Conservation (phyloP, 2,113 vertebrate genomes). For the Phocoena phocoena region DNA sequence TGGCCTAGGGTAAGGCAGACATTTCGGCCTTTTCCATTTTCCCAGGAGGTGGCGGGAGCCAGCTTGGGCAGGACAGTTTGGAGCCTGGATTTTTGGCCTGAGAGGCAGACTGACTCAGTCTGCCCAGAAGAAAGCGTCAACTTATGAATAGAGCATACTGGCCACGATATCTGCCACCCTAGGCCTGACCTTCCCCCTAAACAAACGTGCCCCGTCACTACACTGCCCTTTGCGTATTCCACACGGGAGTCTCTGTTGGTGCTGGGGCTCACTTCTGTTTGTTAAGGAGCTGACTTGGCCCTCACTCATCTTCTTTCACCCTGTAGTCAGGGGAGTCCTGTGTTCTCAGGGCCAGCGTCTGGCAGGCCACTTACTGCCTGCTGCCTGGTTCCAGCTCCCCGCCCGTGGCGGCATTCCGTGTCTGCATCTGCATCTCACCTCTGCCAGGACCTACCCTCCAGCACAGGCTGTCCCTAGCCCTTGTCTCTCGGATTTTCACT, state of each 20-base stretch:
- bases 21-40: not conserved
- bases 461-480: conserved; percentile 56
- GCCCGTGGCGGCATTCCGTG: not conserved
- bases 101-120: not conserved
- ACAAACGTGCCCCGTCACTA: fast-evolving
- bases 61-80: not conserved
- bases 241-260: not conserved
- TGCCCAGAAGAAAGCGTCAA: not conserved
- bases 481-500: conserved; percentile 27
- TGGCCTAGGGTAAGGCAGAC: not conserved
- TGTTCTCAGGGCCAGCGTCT: not conserved
- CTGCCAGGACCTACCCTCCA: conserved; percentile 43
- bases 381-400: not conserved
- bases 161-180: not conserved
- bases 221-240: not conserved
- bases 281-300: not conserved
- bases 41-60: not conserved
- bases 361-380: not conserved
- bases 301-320: not conserved
- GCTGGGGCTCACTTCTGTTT: not conserved
- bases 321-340: not conserved
- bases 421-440: not conserved
- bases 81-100: not conserved
- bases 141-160: not conserved
- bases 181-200: not conserved